These are phyloP conservation scores for Leontocebus nigricollis DNA, from an alignment of 2,797 vertebrate genomes.

Conservation along the genomic window DNA sequence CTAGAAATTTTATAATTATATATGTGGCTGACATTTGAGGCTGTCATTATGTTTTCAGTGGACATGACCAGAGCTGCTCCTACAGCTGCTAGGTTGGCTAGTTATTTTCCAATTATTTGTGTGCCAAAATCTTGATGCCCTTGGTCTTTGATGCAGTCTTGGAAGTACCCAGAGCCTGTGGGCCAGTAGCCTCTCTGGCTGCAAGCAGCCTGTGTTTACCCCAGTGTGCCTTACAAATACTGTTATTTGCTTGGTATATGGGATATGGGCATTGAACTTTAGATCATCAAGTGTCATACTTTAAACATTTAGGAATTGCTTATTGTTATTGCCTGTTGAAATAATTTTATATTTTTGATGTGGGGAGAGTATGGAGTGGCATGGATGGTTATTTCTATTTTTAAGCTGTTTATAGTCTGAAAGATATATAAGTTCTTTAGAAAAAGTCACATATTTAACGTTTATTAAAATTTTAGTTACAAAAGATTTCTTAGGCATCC, in stretches of 20 bases:
- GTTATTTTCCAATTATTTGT: background rate
- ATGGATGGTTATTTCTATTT: conserved; percentile 6
- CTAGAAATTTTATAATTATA: background rate
- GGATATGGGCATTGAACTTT: background rate
- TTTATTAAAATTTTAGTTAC: background rate
- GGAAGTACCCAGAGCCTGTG: background rate
- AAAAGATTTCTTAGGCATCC: background rate
- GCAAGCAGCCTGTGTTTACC: background rate
- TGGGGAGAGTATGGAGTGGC: background rate
- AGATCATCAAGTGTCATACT: background rate
- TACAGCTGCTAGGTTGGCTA: background rate
- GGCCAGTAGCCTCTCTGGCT: background rate
- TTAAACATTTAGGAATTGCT: conserved; percentile 27
- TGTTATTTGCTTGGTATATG: background rate
- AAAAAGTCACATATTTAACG: background rate
- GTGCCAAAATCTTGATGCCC: background rate
- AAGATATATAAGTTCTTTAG: background rate
- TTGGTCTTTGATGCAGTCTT: background rate
- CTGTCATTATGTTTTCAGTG: background rate
- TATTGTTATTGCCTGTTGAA: background rate
- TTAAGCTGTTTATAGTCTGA: conserved; percentile 8
- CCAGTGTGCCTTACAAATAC: background rate
- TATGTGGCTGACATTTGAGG: background rate
- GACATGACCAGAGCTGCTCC: background rate
- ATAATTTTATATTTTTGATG: background rate